These are phyloP conservation scores for Orycteropus afer DNA, from an alignment of 2,113 vertebrate genomes.

Conservation along the genomic window DNA sequence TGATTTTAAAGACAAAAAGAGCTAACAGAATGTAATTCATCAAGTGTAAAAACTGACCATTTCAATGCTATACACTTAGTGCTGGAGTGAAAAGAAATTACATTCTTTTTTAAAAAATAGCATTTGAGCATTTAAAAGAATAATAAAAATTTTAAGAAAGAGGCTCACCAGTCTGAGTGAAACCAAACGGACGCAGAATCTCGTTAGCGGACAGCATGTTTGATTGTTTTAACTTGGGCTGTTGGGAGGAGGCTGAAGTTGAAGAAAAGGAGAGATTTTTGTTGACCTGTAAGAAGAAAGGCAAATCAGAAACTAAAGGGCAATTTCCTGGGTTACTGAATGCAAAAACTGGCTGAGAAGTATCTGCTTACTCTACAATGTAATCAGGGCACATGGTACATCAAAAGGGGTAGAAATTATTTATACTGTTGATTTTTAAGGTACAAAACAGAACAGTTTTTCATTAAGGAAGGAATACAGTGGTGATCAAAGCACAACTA, in stretches of 20 bases:
- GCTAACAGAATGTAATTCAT: neutral
- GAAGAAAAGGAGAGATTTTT: slow-evolving; percentile 89
- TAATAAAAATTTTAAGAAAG: slow-evolving; percentile 55
- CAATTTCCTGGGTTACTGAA: slow-evolving; percentile 86
- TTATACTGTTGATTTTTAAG: slow-evolving; percentile 28
- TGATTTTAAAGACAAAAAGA: neutral
- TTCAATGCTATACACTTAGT: slow-evolving; percentile 2
- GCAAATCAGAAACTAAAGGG: slow-evolving; percentile 82
- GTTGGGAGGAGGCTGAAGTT: slow-evolving; percentile 88
- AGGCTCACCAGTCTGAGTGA: slow-evolving; percentile 87
- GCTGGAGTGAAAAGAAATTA: slow-evolving; percentile 43
- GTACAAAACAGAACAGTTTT: neutral
- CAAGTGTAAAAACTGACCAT: neutral
- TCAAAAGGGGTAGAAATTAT: slow-evolving; percentile 10
- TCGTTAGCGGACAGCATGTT: slow-evolving; percentile 81
- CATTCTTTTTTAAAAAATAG: neutral
- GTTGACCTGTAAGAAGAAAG: slow-evolving; percentile 89
- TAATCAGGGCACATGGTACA: neutral
- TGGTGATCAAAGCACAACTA: neutral
- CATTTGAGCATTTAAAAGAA: neutral
- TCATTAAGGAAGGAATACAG: slow-evolving; percentile 2
- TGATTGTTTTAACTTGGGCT: slow-evolving; percentile 87
- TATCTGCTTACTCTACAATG: slow-evolving; percentile 75
- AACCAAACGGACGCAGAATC: slow-evolving; percentile 84
- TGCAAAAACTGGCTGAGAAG: slow-evolving; percentile 78